Base-by-base conservation (phyloP, 35 echinoderm and acorn worm genomes). In the Holothuria glaberrima region DNA sequence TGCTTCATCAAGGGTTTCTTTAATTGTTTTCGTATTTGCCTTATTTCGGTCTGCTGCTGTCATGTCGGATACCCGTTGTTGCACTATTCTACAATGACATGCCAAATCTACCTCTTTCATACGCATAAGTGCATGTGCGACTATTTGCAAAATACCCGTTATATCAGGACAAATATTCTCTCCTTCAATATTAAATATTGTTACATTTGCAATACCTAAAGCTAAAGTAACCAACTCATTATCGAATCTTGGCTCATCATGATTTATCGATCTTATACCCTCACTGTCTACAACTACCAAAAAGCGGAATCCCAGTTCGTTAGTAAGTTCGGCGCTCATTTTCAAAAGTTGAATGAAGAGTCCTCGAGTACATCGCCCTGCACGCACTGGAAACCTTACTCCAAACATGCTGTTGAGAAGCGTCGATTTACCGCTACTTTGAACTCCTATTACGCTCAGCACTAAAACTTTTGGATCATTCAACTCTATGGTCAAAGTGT, bases 371-470 rank as follows among this genome's bases (percentile, higher is more conserved):
- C n/a, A n/a, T n/a, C n/a, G n/a, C n/a, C n/a, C n/a, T n/a, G n/a
- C n/a, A n/a, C n/a, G n/a, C n/a, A n/a, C n/a, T n/a, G n/a, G n/a
- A n/a, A n/a, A n/a, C n/a, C n/a, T n/a, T n/a, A n/a, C n/a, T n/a
- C n/a, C n/a, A n/a, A n/a, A n/a, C n/a, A n/a, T n/a, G n/a, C n/a
- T n/a, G n/a, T n/a, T n/a, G n/a, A n/a, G n/a, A n/a, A 88, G 36
- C n/a, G 86, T 88, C 5, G 86, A 88, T 31, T 89, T 89, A 12
- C 87, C 87, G n/a, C 86, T 88, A 46, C 86, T 88, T 56, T 88
- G 86, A 50, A 75, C 66, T 4, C 87, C 87, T 30, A 89, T 45
- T 0, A 89, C 87, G 54, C 60, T 69, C 24, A 89, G 21, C 24
- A 89, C 87, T 34, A 89, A 30, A 24, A 89, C 48, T 59, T 82